Evolutionary conservation across 2,888 invertebrate species (phyloP), one percentile per base, ranked within the genome.

Genomic region (Drosophila paracracens): DNA sequence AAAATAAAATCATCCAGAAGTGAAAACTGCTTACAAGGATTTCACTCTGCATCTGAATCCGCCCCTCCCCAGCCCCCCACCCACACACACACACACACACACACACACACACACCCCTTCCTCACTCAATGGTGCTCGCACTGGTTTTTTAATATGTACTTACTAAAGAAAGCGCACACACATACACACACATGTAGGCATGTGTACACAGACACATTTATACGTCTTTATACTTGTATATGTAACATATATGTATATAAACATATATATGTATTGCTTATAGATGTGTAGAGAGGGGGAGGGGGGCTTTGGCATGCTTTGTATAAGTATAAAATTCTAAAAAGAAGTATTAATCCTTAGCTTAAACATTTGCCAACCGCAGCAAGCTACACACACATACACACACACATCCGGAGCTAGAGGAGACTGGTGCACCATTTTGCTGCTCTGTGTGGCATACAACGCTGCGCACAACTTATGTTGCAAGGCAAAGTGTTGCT

Each of bases 1-100:
- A 56, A 50, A 60, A 79, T 69, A 79, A 74, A 76, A 76, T 70
- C 76, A 76, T 63, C 65, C 74, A 79, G 73, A 88, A 89, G 86
- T 78, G 88, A 89, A 91, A 91, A 88, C 86, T 88, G 88, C 88
- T 89, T 89, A 88, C 90, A 85, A 89, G 88, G 90, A 88, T 83
- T 89, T 89, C 69, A 59, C 53, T 68, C 78, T 72, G 71, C 70
- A 69, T 66, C 70, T 76, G 66, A 70, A 38, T 46, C 53, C 46
- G 25, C 48, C 53, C 36, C 29, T 2, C n/a, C 43, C 33, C 33
- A 10, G 10, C 2, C 18, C 35, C 31, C 21, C 18, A 29, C 50
- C 11, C 35, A 10, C n/a, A 5, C 43, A 21, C 11, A 1, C 21
- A 46, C 7, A 21, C 36, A 36, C 36, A 36, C 36, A 16, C 36